Percentiles rank a stretch among this genome's conserved stretches.
These are phyloP conservation scores for Steatornis caripensis DNA, from an alignment of 2,113 vertebrate genomes.

Conservation along the genomic window DNA sequence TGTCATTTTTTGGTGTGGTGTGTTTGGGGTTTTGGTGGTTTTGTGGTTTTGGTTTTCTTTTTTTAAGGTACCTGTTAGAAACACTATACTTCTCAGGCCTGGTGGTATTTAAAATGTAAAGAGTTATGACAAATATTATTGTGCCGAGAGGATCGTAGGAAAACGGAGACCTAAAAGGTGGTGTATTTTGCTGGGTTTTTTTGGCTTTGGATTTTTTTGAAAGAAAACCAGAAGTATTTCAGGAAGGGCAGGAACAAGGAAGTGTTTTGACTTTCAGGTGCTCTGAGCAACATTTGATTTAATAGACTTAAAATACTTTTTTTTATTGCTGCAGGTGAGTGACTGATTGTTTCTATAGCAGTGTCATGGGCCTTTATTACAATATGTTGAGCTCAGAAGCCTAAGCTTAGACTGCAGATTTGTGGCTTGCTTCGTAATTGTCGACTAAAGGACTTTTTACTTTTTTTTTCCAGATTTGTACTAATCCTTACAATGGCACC, in stretches of 20 bases:
- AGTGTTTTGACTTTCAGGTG: neutral
- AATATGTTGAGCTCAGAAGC: neutral
- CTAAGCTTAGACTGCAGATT: neutral
- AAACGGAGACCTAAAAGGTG: neutral
- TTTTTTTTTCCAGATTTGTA: neutral
- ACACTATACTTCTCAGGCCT: neutral
- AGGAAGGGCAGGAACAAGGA: neutral
- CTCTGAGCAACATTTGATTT: neutral
- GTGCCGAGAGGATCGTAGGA: accelerated
- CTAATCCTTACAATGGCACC: neutral
- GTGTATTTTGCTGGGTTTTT: neutral
- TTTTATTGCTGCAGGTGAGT: neutral
- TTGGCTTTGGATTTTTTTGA: neutral
- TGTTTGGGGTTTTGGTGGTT: neutral
- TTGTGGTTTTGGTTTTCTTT: neutral
- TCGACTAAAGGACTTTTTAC: neutral
- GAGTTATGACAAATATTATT: neutral
- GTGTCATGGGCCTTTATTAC: neutral
- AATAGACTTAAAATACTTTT: neutral
- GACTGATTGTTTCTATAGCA: neutral
- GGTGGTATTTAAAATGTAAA: neutral
- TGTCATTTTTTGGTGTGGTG: neutral
- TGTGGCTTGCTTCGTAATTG: neutral
- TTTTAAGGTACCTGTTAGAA: neutral
- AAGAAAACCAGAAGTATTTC: neutral